Evolutionary conservation across 2,797 vertebrate genomes (phyloP), one percentile per base, ranked within the genome.

Genomic region (Bradypodion ventrale): DNA sequence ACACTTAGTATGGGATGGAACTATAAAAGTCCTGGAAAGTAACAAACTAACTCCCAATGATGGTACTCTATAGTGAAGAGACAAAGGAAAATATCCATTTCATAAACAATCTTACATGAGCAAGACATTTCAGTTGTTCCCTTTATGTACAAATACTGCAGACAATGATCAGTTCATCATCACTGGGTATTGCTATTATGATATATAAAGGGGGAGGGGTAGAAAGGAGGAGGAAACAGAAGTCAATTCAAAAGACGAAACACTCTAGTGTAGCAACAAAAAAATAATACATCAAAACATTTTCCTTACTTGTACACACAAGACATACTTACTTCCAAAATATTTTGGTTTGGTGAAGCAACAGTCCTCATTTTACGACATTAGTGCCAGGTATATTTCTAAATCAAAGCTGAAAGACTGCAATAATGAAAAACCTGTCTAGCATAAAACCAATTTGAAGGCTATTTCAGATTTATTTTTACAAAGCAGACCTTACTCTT

Each of bases 51-150:
- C 84, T 94, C 94, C 93, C 95, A 96, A 94, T 93, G 92, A 95
- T 85, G 91, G 91, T 93, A 93, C 92, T 94, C 95, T 96, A 95
- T 72, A 91, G 91, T 91, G 88, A 94, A 93, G 95, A 95, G 88
- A 76, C 94, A 89, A 96, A 93, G 94, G 95, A 95, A 93, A 94
- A 93, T 91, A 95, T 91, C 88, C 94, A 94, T 95, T 96, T 96
- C 95, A 95, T 93, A 95, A 94, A 92, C 91, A 90, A 93, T 93
- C 95, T 96, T 95, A 96, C 95, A 95, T 94, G 93, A 95, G 94
- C 89, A 94, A 95, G 94, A 93, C 91, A 96, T 93, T 95, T 93
- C 94, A 95, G 93, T 95, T 93, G 94, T 94, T 93, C 93, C 93
- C 90, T 95, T 94, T 93, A 95, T 92, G 93, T 94, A 93, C 93